Evolutionary conservation across 2,888 invertebrate genomes (phyloP).

Genomic region (Erynnis tages): DNA sequence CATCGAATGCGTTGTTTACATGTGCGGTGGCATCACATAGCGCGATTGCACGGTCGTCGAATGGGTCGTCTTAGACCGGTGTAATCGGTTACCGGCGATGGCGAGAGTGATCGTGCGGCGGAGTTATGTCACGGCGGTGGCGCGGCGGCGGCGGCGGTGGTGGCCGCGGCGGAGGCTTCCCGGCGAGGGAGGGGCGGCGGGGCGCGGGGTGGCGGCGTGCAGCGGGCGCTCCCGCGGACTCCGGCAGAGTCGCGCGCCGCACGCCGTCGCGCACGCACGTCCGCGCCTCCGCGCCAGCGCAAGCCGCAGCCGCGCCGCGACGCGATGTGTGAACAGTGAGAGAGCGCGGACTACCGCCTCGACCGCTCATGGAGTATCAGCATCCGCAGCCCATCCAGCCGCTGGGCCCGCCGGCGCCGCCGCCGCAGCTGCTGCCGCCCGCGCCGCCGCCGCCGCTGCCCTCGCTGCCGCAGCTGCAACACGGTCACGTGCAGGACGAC

Average conservation of each 20-base stretch:
- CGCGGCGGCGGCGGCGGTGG: conserved; percentile 38
- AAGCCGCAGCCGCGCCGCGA: conserved; percentile 41
- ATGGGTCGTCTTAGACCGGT: conserved; percentile 31
- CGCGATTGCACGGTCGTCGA: too few relatives aligned
- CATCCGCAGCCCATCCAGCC: conserved; percentile 75
- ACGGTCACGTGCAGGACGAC: conserved; percentile 83
- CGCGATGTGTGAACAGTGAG: conserved; percentile 64
- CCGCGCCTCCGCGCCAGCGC: conserved; percentile 52
- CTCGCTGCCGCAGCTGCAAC: conserved; percentile 84
- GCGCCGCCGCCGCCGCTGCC: conserved; percentile 83
- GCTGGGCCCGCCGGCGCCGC: conserved; percentile 84
- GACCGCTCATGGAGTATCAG: conserved; percentile 72
- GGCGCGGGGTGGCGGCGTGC: conserved; percentile 35
- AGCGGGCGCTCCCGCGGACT: conserved; percentile 38
- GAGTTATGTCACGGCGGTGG: conserved; percentile 45
- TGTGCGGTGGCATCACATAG: background rate
- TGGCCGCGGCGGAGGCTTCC: conserved; percentile 38
- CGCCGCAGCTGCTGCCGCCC: conserved; percentile 82
- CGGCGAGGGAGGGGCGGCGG: conserved; percentile 32
- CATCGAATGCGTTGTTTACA: background rate
- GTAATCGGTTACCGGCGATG: conserved; percentile 54
- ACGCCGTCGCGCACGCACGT: conserved; percentile 53
- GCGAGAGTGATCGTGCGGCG: conserved; percentile 60
- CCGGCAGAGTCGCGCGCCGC: conserved; percentile 49
- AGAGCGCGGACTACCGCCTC: conserved; percentile 57